A percentile compares a stretch with the other conserved stretches of the same genome.
Evolutionary conservation across 1,140 invertebrate species (phyloP).

Genomic region (Maconellicoccus hirsutus): DNA sequence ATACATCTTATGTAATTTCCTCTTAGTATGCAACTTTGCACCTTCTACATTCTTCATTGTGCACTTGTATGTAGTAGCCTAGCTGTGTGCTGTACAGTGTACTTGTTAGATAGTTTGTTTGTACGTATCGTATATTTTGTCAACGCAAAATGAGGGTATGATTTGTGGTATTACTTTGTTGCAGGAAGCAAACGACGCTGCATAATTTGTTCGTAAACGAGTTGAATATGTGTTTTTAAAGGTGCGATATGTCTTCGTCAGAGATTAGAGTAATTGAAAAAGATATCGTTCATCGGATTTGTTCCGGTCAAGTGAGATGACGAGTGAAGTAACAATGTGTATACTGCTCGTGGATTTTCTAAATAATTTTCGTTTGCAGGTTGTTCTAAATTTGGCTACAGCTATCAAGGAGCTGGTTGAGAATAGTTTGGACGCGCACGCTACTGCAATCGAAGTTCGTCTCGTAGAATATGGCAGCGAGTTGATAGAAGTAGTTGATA

Average conservation of each 20-base stretch:
- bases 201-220: too few species aligned
- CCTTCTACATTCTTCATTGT: too few species aligned
- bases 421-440: conserved; percentile 90
- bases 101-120: too few species aligned
- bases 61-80: too few species aligned
- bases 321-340: background rate
- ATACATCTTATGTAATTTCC: too few species aligned
- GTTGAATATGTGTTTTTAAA: too few species aligned
- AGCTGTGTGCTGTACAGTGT: too few species aligned
- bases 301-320: conserved; percentile 51
- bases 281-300: conserved; percentile 59
- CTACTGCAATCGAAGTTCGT: conserved; percentile 73
- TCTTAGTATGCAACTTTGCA: too few species aligned
- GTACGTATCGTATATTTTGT: too few species aligned
- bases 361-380: conserved; percentile 43
- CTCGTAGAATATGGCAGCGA: conserved; percentile 81
- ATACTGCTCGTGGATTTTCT: background rate
- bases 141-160: too few species aligned
- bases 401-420: conserved; percentile 95
- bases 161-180: too few species aligned
- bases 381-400: conserved; percentile 75
- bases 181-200: too few species aligned
- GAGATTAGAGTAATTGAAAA: conserved; percentile 56
- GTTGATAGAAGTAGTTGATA: conserved; percentile 81
- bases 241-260: background rate